Conservation (phyloP, 1,140 invertebrate genomes). For the Amphibalanus amphitrite region DNA sequence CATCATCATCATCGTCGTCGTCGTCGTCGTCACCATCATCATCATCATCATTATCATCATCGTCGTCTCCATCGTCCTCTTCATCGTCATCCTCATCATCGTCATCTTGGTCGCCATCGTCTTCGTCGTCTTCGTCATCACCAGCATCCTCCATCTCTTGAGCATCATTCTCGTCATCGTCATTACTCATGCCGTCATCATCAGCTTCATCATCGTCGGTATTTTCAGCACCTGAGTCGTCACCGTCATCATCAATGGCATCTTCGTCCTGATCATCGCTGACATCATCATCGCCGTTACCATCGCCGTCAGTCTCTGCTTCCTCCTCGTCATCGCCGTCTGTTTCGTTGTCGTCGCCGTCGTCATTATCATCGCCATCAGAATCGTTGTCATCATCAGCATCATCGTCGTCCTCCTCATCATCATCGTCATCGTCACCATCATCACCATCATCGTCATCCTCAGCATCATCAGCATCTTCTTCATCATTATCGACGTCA, state of each 20-base stretch:
- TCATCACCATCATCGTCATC: too few relatives aligned
- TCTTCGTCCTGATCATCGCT: background rate
- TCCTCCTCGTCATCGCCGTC: background rate
- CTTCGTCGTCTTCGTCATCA: background rate
- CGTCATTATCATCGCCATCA: too few relatives aligned
- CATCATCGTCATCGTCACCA: too few relatives aligned
- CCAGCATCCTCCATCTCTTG: too few relatives aligned
- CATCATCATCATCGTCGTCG: background rate
- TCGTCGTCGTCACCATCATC: background rate
- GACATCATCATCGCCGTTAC: background rate
- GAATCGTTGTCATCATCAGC: too few relatives aligned
- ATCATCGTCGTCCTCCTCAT: too few relatives aligned
- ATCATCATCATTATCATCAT: background rate
- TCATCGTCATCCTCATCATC: background rate
- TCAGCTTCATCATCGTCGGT: background rate
- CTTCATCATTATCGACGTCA: too few relatives aligned
- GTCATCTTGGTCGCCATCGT: background rate
- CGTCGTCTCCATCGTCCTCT: background rate
- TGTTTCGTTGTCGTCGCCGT: background rate
- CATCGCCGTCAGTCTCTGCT: background rate
- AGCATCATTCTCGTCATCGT: background rate
- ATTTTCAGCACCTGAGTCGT: background rate
- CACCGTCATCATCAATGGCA: background rate
- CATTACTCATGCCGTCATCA: background rate
- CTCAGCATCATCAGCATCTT: too few relatives aligned